Base-by-base conservation (phyloP, 2,888 invertebrate species). In the Erebia epiphron region DNA sequence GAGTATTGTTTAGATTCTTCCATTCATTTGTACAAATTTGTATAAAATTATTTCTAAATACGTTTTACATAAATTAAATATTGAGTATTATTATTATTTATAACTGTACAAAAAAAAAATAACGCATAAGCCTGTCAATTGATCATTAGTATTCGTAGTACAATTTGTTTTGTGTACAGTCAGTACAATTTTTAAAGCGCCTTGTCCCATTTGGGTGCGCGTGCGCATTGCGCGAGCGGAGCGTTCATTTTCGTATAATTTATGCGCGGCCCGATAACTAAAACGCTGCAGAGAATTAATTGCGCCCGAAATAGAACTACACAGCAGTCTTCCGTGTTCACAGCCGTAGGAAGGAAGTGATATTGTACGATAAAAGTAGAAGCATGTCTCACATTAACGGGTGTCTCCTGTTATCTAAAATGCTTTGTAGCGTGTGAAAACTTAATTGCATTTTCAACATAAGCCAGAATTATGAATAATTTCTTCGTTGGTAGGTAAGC, bases 281-380 rank as follows among this genome's bases (percentile, higher is more conserved):
- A 71, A 73, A 74, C 69, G 68, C 68, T 73, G 68, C 72, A 63
- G 65, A 58, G 67, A 74, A 74, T 77, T 75, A 72, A 78, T 78
- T 75, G 73, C 76, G 71, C 76, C 76, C 68, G 70, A 80, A 80
- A 79, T 79, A 79, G 75, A 60, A 68, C 26, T 35, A 63, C 65
- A 68, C 66, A 69, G 62, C 49, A 75, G 73, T 77, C 78, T 79
- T 79, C 80, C 76, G 76, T 68, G 68, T 76, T 71, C 70, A 67
- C 68, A 73, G 69, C 66, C 26, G 67, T 68, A 76, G 77, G 77
- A 75, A 78, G 79, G 78, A 78, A 79, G 74, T 73, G 78, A 75
- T 73, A 75, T 11, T 75, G 75, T 73, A 62, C 74, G 72, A 71
- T 73, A 75, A 77, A 77, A 72, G 74, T 57, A 73, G 68, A 71